A percentile compares a stretch with the other conserved stretches of the same genome.
phyloP scores from a whole-genome alignment of 2,888 invertebrate genomes.

The Urechis unicinctus region DNA sequence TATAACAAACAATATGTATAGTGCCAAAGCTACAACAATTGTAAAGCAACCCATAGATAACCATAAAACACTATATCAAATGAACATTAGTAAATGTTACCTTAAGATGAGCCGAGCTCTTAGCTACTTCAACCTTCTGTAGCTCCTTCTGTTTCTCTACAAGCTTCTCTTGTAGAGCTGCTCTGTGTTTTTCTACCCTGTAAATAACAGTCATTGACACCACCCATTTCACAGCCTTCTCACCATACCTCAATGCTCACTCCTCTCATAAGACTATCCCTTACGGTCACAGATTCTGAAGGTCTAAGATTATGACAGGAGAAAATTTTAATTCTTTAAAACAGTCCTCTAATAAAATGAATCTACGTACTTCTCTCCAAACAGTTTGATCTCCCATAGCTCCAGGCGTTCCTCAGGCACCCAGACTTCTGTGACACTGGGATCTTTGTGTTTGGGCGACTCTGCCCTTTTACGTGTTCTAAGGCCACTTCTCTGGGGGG shows the following conservation, averaged over 20 bases:
- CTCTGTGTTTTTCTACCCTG: slow-evolving; percentile 43
- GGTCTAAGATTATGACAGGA: too few species aligned
- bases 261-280: too few species aligned
- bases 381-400: slow-evolving; percentile 80
- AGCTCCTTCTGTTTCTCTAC: slow-evolving; percentile 21
- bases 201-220: background rate
- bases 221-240: too few species aligned
- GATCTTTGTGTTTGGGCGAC: slow-evolving; percentile 88
- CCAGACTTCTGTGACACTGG: slow-evolving; percentile 92
- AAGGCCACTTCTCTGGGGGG: slow-evolving; percentile 80
- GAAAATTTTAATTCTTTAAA: too few species aligned
- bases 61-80: too few species aligned
- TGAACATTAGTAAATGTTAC: too few species aligned
- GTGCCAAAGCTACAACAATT: too few species aligned
- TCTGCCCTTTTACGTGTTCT: slow-evolving; percentile 83
- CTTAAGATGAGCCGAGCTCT: too few species aligned
- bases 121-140: slow-evolving; percentile 15
- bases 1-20: too few species aligned
- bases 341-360: background rate
- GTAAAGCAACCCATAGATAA: too few species aligned
- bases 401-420: slow-evolving; percentile 92
- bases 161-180: slow-evolving; percentile 48
- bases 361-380: slow-evolving; percentile 42
- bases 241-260: too few species aligned
- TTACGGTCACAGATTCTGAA: too few species aligned